Conservation (phyloP, 2,888 invertebrate species). For the Tanypteryx hageni region DNA sequence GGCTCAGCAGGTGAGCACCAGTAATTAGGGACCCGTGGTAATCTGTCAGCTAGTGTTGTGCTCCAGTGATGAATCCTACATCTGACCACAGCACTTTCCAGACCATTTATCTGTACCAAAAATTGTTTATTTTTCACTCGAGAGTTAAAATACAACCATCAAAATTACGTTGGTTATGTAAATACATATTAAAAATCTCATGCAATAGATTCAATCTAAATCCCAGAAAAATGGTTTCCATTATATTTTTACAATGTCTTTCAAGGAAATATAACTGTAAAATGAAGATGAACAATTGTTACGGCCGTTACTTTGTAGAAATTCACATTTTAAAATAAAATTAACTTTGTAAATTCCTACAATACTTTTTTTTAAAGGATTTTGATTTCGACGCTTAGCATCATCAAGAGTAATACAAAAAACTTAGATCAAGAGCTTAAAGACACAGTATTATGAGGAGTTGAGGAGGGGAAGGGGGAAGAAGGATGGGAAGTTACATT, state of each 20-base stretch:
- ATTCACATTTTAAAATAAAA: too few species aligned
- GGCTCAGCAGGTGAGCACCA: slow-evolving; percentile 79
- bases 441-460: too few species aligned
- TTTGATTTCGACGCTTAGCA: too few species aligned
- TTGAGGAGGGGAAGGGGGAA: too few species aligned
- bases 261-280: not conserved
- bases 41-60: slow-evolving; percentile 79
- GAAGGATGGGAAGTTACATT: too few species aligned
- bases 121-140: not conserved
- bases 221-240: not conserved
- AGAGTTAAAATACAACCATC: not conserved
- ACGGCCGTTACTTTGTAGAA: too few species aligned
- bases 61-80: slow-evolving; percentile 90
- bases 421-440: too few species aligned
- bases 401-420: too few species aligned
- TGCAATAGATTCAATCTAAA: not conserved
- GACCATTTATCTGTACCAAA: slow-evolving; percentile 82
- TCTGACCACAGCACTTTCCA: slow-evolving; percentile 81
- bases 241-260: not conserved
- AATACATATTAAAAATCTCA: not conserved
- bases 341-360: too few species aligned
- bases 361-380: too few species aligned
- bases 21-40: slow-evolving; percentile 76
- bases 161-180: not conserved
- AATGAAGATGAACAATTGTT: not conserved